A percentile compares a stretch with the other conserved stretches of the same genome.
Evolutionary conservation across 2,888 invertebrate species (phyloP).

Genomic region (Platynereis dumerilii): DNA sequence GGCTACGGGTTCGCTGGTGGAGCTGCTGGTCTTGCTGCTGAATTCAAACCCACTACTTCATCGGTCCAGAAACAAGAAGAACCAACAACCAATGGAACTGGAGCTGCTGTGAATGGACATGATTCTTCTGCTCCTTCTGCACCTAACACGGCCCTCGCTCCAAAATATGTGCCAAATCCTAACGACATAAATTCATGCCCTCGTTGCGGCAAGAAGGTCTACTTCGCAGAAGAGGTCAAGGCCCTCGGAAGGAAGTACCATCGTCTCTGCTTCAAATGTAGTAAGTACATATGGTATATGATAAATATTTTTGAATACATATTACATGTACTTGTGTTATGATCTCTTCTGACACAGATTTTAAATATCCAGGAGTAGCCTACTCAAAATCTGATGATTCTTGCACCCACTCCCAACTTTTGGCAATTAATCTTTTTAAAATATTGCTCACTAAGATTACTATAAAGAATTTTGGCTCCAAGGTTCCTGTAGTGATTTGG

Average conservation of each 20-base stretch:
- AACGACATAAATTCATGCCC: slow-evolving; percentile 73
- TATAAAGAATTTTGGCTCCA: too few relatives aligned
- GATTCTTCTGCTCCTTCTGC: too few relatives aligned
- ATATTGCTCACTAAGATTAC: too few relatives aligned
- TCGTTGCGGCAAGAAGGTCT: slow-evolving; percentile 74
- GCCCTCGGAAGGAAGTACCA: slow-evolving; percentile 66
- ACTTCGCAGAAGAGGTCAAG: slow-evolving; percentile 67
- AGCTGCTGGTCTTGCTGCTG: slow-evolving; percentile 51
- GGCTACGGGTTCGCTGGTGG: slow-evolving; percentile 69
- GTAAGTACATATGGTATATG: slow-evolving; percentile 57
- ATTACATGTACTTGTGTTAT: too few relatives aligned
- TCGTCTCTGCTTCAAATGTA: slow-evolving; percentile 66
- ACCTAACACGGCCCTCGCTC: too few relatives aligned
- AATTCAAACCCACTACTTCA: neutral
- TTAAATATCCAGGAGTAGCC: too few relatives aligned
- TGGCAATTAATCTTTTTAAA: too few relatives aligned
- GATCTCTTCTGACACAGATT: too few relatives aligned
- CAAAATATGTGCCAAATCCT: neutral
- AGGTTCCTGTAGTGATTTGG: too few relatives aligned
- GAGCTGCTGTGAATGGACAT: neutral
- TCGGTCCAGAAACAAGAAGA: neutral
- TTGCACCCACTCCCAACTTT: too few relatives aligned
- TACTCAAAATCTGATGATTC: too few relatives aligned
- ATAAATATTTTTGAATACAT: neutral
- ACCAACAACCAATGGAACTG: neutral